Conservation (phyloP, 2,797 vertebrate species). For the Ficedula albicollis region DNA sequence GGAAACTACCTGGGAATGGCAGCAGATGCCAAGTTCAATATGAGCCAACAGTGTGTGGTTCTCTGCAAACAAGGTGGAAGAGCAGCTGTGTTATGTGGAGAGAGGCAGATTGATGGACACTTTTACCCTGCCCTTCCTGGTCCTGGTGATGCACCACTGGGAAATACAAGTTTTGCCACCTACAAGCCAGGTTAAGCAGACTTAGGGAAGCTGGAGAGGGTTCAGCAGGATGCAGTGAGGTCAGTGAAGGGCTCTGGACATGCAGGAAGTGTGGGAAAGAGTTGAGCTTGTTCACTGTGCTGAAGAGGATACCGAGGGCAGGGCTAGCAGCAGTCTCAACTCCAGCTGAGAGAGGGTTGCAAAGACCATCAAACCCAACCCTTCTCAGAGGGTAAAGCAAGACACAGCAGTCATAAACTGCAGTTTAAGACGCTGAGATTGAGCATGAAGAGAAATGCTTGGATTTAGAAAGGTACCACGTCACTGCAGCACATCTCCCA, state of each 20-base stretch:
- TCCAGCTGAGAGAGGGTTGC: not conserved
- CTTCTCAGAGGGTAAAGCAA: not conserved
- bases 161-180: not conserved
- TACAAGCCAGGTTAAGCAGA: not conserved
- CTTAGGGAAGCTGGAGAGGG: not conserved
- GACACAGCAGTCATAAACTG: not conserved
- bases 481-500: not conserved
- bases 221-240: not conserved
- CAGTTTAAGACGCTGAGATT: not conserved
- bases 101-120: not conserved
- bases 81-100: not conserved
- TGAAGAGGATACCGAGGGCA: not conserved
- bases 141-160: not conserved
- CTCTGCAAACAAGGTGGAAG: not conserved
- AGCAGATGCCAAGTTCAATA: not conserved
- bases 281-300: not conserved
- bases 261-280: not conserved
- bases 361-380: not conserved
- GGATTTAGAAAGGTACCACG: not conserved
- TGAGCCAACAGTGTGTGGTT: not conserved
- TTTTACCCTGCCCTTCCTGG: not conserved
- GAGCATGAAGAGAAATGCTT: not conserved
- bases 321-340: not conserved
- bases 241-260: not conserved
- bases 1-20: not conserved